These are phyloP conservation scores for Brachyalestes nurse DNA, from an alignment of 2,797 vertebrate species.

Conservation along the genomic window DNA sequence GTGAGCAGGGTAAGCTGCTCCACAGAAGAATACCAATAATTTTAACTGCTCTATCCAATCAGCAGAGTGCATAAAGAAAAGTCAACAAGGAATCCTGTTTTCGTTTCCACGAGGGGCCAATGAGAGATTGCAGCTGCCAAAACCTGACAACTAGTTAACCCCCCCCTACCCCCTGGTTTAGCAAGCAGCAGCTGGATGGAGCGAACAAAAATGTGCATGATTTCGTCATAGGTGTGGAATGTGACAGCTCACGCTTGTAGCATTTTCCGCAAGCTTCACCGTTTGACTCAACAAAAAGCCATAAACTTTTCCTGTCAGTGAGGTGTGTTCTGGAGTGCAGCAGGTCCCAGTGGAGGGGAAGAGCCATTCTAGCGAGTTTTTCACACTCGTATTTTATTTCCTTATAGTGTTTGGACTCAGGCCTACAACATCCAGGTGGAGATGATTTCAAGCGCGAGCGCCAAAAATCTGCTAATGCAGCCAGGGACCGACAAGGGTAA, in stretches of 20 bases:
- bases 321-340: constrained; percentile 56
- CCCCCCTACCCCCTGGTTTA: constrained; percentile 27
- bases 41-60: constrained; percentile 1
- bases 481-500: constrained; percentile 59
- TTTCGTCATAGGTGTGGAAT: constrained; percentile 64
- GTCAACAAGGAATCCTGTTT: not conserved
- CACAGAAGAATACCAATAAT: constrained; percentile 1
- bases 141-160: constrained; percentile 33
- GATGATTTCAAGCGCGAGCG: constrained; percentile 60
- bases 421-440: constrained; percentile 67
- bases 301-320: constrained; percentile 62
- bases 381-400: constrained; percentile 62
- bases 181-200: constrained; percentile 54
- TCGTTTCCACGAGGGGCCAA: constrained; percentile 22
- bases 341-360: constrained; percentile 43
- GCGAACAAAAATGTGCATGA: constrained; percentile 47
- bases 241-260: constrained; percentile 59
- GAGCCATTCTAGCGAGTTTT: constrained; percentile 60
- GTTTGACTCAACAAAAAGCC: constrained; percentile 57
- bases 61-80: not conserved
- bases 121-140: constrained; percentile 34
- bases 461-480: constrained; percentile 56
- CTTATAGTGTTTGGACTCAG: constrained; percentile 63
- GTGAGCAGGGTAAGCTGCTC: not conserved
- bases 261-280: constrained; percentile 57